Evolutionary conservation across 2,797 vertebrate genomes (phyloP).

Genomic region (Cirrhinus molitorella): DNA sequence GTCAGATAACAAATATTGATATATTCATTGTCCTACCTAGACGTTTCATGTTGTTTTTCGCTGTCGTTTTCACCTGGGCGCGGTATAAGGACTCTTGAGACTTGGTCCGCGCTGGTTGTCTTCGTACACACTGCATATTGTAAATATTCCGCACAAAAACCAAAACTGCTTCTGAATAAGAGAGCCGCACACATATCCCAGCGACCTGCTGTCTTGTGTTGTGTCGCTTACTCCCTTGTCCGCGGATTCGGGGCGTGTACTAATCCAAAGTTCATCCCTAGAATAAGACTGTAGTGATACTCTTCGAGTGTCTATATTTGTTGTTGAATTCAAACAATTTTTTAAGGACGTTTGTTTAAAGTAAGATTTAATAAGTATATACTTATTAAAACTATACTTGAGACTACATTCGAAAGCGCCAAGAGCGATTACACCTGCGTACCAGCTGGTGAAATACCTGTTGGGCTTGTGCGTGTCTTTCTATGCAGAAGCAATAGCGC

Average conservation of each 20-base stretch:
- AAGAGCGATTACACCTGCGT: neutral
- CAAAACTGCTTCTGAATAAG: neutral
- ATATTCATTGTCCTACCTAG: conserved; percentile 71
- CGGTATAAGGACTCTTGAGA: conserved; percentile 67
- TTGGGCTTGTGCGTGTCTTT: neutral
- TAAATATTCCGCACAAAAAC: neutral
- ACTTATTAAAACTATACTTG: neutral
- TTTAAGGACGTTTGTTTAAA: neutral
- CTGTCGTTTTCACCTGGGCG: conserved; percentile 56
- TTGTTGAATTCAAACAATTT: neutral
- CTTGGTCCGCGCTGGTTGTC: conserved; percentile 59
- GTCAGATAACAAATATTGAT: neutral
- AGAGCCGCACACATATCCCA: conserved; percentile 3
- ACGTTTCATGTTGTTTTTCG: conserved; percentile 65
- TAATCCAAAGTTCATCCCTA: conserved; percentile 70
- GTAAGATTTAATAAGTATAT: neutral
- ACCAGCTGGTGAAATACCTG: neutral
- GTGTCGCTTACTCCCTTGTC: neutral
- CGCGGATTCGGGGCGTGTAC: conserved; percentile 65
- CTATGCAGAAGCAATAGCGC: neutral
- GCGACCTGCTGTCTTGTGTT: neutral
- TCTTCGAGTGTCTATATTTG: neutral
- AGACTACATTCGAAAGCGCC: neutral
- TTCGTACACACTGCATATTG: conserved; percentile 72
- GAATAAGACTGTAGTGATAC: neutral